phyloP scores from a whole-genome alignment of 64 coral and sea anemone species.

The Montipora foliosa region DNA sequence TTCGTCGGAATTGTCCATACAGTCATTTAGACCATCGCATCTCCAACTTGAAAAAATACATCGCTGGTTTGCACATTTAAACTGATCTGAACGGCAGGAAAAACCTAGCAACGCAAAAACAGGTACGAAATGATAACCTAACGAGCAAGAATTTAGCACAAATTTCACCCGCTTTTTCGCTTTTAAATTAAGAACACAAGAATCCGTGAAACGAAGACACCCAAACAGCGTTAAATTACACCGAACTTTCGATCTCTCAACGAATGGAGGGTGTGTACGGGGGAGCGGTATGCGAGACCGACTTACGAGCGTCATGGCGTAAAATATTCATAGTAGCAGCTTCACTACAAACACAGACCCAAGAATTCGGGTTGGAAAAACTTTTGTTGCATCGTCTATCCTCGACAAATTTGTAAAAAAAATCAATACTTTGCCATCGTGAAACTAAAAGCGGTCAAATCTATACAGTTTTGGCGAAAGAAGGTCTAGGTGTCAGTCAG shows the following conservation, averaged over 20 bases:
- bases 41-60: conserved; percentile 69
- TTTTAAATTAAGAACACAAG: no score
- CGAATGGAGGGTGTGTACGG: conserved; percentile 64
- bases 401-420: not conserved
- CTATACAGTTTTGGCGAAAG: not conserved
- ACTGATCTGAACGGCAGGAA: conserved; percentile 70
- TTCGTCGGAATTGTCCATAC: conserved; percentile 93
- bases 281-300: not conserved
- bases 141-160: not conserved
- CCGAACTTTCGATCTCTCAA: not conserved
- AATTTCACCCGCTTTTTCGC: not conserved
- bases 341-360: conserved; percentile 1
- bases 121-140: not conserved
- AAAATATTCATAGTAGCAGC: conserved; percentile 55
- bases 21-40: conserved; percentile 86
- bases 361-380: not conserved
- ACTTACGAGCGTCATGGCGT: not conserved
- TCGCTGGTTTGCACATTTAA: conserved; percentile 74
- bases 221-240: conserved; percentile 4
- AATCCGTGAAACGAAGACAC: not conserved
- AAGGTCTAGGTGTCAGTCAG: not conserved
- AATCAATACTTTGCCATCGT: not conserved
- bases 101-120: conserved; percentile 43
- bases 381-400: not conserved
- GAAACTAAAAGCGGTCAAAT: not conserved